A percentile compares a stretch with the other conserved stretches of the same genome.
Evolutionary conservation across 2,113 vertebrate species (phyloP).

Genomic region (Cyprinodon tularosa): DNA sequence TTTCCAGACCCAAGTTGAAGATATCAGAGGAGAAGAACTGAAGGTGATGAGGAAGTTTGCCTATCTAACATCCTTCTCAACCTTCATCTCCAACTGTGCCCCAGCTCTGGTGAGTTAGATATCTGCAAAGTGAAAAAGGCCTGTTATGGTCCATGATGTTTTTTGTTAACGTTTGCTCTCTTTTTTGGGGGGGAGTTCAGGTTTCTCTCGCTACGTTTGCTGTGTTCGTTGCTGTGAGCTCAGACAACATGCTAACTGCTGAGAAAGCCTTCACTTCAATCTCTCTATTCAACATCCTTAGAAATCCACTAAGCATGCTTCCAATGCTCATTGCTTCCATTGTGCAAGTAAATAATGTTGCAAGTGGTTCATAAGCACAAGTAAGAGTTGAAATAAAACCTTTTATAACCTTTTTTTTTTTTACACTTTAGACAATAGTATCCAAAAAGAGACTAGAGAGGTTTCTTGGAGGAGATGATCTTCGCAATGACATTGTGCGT

Average conservation of each 20-base stretch:
- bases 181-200: conserved; percentile 63
- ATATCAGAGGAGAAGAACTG: conserved; percentile 84
- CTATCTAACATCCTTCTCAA: conserved; percentile 81
- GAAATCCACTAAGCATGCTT: conserved; percentile 88
- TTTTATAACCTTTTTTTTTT: background rate
- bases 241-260: conserved; percentile 86
- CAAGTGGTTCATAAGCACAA: background rate
- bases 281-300: conserved; percentile 93
- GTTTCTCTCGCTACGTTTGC: conserved; percentile 91
- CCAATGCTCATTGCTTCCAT: conserved; percentile 87
- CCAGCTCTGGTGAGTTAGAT: conserved; percentile 86
- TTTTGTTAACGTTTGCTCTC: background rate
- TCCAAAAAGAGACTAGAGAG: conserved; percentile 87
- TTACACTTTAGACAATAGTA: conserved; percentile 79
- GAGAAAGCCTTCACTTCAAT: conserved; percentile 95
- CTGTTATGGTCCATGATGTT: background rate
- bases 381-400: background rate
- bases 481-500: conserved; percentile 83
- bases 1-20: conserved; percentile 83
- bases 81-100: conserved; percentile 82
- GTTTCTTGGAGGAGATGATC: conserved; percentile 86
- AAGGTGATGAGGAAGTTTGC: conserved; percentile 83
- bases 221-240: conserved; percentile 83
- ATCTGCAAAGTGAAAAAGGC: background rate
- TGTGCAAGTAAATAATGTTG: conserved; percentile 84